These are phyloP conservation scores for Aplysina aerophoba DNA, from an alignment of 37 sponge, comb jelly and placozoan species.

Conservation along the genomic window DNA sequence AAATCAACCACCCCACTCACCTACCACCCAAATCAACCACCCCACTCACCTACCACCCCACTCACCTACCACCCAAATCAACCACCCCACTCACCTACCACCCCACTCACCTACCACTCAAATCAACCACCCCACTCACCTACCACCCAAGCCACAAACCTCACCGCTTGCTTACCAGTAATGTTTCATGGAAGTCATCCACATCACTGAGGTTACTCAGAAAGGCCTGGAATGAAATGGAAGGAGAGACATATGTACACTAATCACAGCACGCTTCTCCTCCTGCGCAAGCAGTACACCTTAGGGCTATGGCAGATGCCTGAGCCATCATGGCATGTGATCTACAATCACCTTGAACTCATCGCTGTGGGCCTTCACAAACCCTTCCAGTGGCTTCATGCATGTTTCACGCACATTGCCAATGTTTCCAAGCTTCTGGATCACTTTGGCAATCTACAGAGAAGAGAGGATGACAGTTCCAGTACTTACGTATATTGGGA, in stretches of 20 bases:
- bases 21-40: no score
- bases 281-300: no score
- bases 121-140: no score
- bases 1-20: no score
- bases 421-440: constrained; percentile 83
- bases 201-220: constrained; percentile 79
- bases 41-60: no score
- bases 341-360: constrained; percentile 64
- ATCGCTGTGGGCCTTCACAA: constrained; percentile 72
- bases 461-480: no score
- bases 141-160: no score
- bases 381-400: constrained; percentile 81
- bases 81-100: no score
- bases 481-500: no score
- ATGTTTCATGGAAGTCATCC: constrained; percentile 77
- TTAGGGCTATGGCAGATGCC: not conserved
- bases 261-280: not conserved
- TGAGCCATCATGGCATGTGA: not conserved
- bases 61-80: no score
- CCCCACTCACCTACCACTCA: no score
- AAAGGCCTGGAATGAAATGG: constrained; percentile 62
- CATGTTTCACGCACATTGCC: constrained; percentile 72
- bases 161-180: no score
- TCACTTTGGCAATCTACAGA: constrained; percentile 69
- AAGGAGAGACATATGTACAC: not conserved